Evolutionary conservation across 2,113 vertebrate genomes (phyloP).

Genomic region (Nettapus auritus): DNA sequence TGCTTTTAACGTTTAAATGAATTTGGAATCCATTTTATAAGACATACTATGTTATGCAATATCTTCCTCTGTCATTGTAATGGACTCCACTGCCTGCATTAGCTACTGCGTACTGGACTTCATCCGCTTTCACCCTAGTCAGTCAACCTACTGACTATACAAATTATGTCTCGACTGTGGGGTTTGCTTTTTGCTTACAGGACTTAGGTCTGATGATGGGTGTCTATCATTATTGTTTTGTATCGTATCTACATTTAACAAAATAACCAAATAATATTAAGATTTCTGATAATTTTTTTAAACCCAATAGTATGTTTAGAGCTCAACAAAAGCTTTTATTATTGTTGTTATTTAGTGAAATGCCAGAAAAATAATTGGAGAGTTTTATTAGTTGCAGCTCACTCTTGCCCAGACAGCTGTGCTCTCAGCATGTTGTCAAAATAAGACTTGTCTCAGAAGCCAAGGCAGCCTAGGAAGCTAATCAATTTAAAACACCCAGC

Average conservation of each 20-base stretch:
- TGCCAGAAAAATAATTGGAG: not conserved
- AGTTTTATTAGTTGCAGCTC: not conserved
- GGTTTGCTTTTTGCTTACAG: not conserved
- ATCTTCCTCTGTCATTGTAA: not conserved
- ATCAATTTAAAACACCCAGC: not conserved
- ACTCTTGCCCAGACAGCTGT: conserved; percentile 20
- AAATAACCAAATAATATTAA: not conserved
- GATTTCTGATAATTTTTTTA: not conserved
- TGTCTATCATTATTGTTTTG: not conserved
- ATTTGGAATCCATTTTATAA: not conserved
- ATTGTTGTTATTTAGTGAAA: not conserved
- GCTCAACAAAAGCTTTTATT: not conserved
- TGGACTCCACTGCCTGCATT: not conserved
- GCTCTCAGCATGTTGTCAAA: not conserved
- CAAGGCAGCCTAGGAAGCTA: not conserved
- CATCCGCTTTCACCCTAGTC: not conserved
- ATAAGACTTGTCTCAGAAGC: not conserved
- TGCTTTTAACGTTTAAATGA: not conserved
- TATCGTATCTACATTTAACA: not conserved
- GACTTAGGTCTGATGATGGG: not conserved
- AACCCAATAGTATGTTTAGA: not conserved
- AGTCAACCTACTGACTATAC: not conserved
- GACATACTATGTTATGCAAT: not conserved
- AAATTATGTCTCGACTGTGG: not conserved
- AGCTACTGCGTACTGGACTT: not conserved